Evolutionary conservation across 2,113 vertebrate genomes (phyloP).

Genomic region (Tricholaema leucomelas): DNA sequence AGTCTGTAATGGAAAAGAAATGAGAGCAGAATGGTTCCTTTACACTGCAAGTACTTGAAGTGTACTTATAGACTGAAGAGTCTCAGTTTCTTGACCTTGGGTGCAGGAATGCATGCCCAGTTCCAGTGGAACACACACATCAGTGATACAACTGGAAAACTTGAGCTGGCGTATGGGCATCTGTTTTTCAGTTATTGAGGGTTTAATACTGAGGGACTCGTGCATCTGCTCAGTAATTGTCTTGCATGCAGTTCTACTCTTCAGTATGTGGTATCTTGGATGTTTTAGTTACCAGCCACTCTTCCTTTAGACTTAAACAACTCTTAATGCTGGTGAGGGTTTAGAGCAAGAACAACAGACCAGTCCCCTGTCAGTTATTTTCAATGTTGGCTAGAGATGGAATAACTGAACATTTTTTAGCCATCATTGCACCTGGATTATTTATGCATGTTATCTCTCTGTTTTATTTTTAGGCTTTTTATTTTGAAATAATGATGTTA

Average conservation of each 20-base stretch:
- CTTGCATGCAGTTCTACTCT: not conserved
- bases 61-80: not conserved
- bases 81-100: not conserved
- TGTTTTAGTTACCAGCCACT: not conserved
- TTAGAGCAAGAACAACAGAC: not conserved
- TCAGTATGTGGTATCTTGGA: not conserved
- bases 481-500: not conserved
- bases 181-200: not conserved
- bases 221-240: not conserved
- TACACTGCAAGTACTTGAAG: not conserved
- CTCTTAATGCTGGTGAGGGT: not conserved
- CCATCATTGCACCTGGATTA: not conserved
- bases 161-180: rapidly evolving
- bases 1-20: not conserved
- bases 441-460: not conserved
- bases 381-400: not conserved
- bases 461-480: not conserved
- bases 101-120: not conserved
- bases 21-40: not conserved
- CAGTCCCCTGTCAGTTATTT: not conserved
- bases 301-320: not conserved
- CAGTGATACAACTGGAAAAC: not conserved
- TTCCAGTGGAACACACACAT: not conserved
- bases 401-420: not conserved
- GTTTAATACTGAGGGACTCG: not conserved